These are phyloP conservation scores for Drosophila melanosoma DNA, from an alignment of 2,888 invertebrate species.

Conservation along the genomic window DNA sequence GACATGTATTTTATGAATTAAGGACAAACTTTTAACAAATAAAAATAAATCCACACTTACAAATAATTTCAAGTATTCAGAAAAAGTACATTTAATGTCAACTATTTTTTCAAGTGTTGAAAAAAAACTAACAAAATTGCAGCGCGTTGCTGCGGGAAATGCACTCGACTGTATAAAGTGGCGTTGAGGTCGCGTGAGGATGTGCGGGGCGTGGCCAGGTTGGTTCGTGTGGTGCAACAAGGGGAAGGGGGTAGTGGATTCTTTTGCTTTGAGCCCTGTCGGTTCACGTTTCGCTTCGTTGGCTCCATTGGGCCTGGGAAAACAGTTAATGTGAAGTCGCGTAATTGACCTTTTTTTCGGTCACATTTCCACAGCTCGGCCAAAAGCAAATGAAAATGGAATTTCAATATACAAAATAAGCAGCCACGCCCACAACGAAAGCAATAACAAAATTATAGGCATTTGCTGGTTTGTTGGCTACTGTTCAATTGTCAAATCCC, in stretches of 20 bases:
- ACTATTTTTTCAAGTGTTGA: background rate
- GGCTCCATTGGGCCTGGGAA: slow-evolving; percentile 60
- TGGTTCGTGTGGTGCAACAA: background rate
- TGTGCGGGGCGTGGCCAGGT: slow-evolving; percentile 46
- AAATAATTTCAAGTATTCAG: background rate
- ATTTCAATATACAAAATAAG: slow-evolving; percentile 42
- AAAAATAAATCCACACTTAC: background rate
- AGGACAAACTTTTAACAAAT: background rate
- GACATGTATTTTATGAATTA: background rate
- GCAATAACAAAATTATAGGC: background rate
- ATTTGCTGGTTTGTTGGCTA: background rate
- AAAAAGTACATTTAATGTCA: background rate
- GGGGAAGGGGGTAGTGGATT: background rate
- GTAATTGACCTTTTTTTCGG: slow-evolving; percentile 77
- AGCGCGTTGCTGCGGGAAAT: slow-evolving; percentile 47
- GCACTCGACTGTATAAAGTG: slow-evolving; percentile 75
- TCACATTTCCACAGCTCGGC: slow-evolving; percentile 36
- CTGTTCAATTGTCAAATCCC: slow-evolving; percentile 45
- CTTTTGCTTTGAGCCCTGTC: slow-evolving; percentile 2
- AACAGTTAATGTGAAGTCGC: slow-evolving; percentile 56
- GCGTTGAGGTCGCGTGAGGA: slow-evolving; percentile 61
- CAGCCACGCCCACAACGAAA: slow-evolving; percentile 56
- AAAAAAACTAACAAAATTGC: slow-evolving; percentile 57
- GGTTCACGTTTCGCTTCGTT: slow-evolving; percentile 46
- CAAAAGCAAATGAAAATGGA: slow-evolving; percentile 36